Conservation (phyloP, 2,888 invertebrate genomes). For the Eupithecia centaureata region DNA sequence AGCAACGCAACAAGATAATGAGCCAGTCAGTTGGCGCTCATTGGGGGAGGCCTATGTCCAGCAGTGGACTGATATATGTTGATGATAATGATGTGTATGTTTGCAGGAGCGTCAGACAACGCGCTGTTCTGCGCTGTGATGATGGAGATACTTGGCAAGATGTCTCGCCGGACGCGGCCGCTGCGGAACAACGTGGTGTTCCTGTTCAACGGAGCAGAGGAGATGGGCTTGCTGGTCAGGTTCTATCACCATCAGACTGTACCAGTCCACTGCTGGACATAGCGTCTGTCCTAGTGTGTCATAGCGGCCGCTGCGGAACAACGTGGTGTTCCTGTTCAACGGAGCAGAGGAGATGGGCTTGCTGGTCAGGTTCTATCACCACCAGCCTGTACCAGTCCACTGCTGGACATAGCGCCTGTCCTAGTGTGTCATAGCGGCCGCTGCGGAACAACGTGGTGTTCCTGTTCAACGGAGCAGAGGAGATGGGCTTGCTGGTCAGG, state of each 20-base stretch:
- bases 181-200: slow-evolving; percentile 90
- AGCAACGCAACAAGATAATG: too few relatives aligned
- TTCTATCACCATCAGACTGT: too few relatives aligned
- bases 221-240: slow-evolving; percentile 82
- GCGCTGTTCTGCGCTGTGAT: slow-evolving; percentile 93
- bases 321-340: slow-evolving; percentile 93
- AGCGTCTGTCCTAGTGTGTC: too few relatives aligned
- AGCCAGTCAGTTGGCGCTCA: too few relatives aligned
- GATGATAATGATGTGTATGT: too few relatives aligned
- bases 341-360: slow-evolving; percentile 92
- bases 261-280: too few relatives aligned
- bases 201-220: slow-evolving; percentile 96
- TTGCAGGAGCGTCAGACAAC: slow-evolving; percentile 92
- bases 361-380: too few relatives aligned
- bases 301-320: slow-evolving; percentile 85
- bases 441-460: slow-evolving; percentile 90
- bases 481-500: slow-evolving; percentile 82
- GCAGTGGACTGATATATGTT: too few relatives aligned
- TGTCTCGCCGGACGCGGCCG: slow-evolving; percentile 84
- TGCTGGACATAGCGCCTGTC: too few relatives aligned
- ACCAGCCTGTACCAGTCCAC: too few relatives aligned
- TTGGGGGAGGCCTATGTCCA: too few relatives aligned
- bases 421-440: too few relatives aligned
- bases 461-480: slow-evolving; percentile 96
- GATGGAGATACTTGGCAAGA: slow-evolving; percentile 89